phyloP scores from a whole-genome alignment of 2,113 vertebrate genomes.

The Tachysurus fulvidraco region DNA sequence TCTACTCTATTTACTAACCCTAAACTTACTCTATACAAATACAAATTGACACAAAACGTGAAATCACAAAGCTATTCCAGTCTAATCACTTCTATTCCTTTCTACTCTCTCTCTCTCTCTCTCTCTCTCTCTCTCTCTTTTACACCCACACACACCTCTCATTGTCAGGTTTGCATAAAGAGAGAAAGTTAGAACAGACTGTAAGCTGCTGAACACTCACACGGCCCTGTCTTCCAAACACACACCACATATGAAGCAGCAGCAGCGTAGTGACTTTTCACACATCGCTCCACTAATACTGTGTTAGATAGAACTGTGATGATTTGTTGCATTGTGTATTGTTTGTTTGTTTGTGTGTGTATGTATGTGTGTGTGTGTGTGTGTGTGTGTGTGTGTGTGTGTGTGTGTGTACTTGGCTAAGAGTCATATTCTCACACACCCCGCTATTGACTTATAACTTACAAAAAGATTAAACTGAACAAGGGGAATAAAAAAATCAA shows the following conservation, averaged over 20 bases:
- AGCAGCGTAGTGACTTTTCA: background rate
- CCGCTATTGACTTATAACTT: slow-evolving; percentile 45
- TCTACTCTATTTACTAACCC: background rate
- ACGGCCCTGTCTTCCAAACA: background rate
- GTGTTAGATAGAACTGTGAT: background rate
- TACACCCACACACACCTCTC: slow-evolving; percentile 3
- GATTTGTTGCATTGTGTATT: background rate
- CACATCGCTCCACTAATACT: background rate
- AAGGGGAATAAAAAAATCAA: slow-evolving; percentile 66
- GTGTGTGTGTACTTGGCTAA: slow-evolving; percentile 41
- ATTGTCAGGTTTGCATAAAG: slow-evolving; percentile 10
- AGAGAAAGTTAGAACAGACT: background rate
- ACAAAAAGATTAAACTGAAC: slow-evolving; percentile 53
- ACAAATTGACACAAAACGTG: background rate
- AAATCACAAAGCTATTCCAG: background rate
- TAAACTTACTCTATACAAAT: background rate
- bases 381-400: background rate
- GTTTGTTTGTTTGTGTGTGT: no score
- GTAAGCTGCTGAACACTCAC: background rate
- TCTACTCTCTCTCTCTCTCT: background rate
- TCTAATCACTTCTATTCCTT: background rate
- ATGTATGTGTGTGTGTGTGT: slow-evolving; percentile 14
- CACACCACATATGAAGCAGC: background rate
- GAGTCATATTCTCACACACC: slow-evolving; percentile 21
- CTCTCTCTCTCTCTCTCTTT: background rate